phyloP scores from a whole-genome alignment of 92 coral and sea anemone species.

The Montipora capitata region DNA sequence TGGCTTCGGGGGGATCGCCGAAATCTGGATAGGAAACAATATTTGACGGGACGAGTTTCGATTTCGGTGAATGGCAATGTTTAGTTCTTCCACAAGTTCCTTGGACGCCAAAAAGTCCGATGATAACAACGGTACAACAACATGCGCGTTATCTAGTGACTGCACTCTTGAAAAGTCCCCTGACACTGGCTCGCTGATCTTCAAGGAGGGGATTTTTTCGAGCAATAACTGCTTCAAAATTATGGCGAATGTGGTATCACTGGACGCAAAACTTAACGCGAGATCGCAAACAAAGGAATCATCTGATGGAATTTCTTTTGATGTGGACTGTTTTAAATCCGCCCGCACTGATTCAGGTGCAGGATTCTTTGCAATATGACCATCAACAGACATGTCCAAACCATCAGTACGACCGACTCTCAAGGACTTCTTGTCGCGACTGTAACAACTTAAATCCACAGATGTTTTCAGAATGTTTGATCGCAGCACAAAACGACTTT shows the following conservation, averaged over 20 bases:
- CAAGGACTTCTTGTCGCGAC: not conserved
- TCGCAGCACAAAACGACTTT: constrained; percentile 64
- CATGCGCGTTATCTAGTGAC: constrained; percentile 83
- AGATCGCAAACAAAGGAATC: constrained; percentile 36
- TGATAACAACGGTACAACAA: constrained; percentile 84
- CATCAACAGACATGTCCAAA: constrained; percentile 18
- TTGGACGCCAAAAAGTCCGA: constrained; percentile 75
- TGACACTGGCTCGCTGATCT: constrained; percentile 67
- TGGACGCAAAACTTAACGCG: constrained; percentile 81
- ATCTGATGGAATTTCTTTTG: not conserved
- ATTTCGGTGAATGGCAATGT: constrained; percentile 92
- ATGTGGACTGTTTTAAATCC: not conserved
- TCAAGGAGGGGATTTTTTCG: constrained; percentile 61
- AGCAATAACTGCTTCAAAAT: constrained; percentile 79
- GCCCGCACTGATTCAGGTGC: not conserved
- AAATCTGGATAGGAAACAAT: constrained; percentile 78
- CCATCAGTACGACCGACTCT: constrained; percentile 33
- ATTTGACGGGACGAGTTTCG: constrained; percentile 76
- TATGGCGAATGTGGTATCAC: constrained; percentile 64
- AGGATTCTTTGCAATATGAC: constrained; percentile 22
- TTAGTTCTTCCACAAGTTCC: constrained; percentile 92
- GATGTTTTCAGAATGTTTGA: constrained; percentile 40
- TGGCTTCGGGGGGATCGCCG: constrained; percentile 83
- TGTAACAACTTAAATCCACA: constrained; percentile 4
- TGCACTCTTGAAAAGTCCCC: constrained; percentile 83